Percentiles rank a stretch among this genome's conserved stretches.
Evolutionary conservation across 2,888 invertebrate species (phyloP).

Genomic region (Trachelus troglodyta): DNA sequence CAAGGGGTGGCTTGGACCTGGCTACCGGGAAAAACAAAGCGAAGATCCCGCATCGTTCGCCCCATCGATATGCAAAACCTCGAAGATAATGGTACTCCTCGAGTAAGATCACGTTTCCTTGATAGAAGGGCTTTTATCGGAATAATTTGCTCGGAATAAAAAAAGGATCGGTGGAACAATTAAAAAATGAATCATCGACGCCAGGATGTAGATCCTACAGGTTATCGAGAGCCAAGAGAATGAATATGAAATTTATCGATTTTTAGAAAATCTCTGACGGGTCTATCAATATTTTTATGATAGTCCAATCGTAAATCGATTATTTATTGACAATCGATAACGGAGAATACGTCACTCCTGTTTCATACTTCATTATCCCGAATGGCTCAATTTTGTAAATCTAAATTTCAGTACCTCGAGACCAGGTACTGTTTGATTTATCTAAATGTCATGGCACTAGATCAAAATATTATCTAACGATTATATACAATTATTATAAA

Average conservation of each 20-base stretch:
- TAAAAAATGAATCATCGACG: not conserved
- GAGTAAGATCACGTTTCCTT: not conserved
- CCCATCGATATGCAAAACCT: slow-evolving; percentile 24
- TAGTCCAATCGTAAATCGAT: not conserved
- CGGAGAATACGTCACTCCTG: not conserved
- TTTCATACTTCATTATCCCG: not conserved
- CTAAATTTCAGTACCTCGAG: not conserved
- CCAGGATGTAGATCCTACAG: not conserved
- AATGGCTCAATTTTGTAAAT: not conserved
- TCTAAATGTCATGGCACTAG: not conserved
- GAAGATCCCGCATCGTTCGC: slow-evolving; percentile 38
- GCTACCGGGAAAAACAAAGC: slow-evolving; percentile 58
- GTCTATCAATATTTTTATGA: not conserved
- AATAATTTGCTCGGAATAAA: not conserved
- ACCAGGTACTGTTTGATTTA: not conserved
- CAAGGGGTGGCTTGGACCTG: slow-evolving; percentile 71
- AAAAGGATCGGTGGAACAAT: not conserved
- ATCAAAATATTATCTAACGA: not conserved
- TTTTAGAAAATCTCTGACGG: not conserved
- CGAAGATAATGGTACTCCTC: slow-evolving; percentile 28
- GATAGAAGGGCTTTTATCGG: not conserved
- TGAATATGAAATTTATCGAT: not conserved
- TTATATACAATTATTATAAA: not conserved
- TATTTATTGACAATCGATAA: not conserved
- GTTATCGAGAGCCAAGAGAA: not conserved